Conservation (phyloP, 2,888 invertebrate genomes). For the Metopia argyrocephala region DNA sequence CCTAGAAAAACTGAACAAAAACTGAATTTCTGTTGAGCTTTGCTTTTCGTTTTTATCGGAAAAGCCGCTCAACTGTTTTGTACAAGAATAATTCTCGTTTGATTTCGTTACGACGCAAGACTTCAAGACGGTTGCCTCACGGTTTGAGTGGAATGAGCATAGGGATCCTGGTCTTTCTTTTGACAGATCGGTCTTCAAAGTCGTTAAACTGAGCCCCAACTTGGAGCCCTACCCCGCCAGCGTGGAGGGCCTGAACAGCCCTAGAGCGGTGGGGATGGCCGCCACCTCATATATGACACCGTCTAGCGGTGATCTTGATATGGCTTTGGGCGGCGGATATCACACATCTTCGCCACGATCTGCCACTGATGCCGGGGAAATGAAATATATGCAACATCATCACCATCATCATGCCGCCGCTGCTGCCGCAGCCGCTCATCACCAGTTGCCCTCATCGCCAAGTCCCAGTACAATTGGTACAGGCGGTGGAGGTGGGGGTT, state of each 20-base stretch:
- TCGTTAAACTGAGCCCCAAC: conserved; percentile 80
- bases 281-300: conserved; percentile 97
- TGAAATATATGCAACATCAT: conserved; percentile 94
- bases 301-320: conserved; percentile 86
- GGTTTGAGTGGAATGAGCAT: conserved; percentile 79
- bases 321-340: conserved; percentile 86
- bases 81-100: conserved; percentile 64
- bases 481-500: conserved; percentile 75
- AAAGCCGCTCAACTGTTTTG: conserved; percentile 55
- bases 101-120: conserved; percentile 73
- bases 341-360: conserved; percentile 89
- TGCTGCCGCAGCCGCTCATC: conserved; percentile 86
- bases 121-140: conserved; percentile 79
- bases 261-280: conserved; percentile 92
- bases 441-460: conserved; percentile 84
- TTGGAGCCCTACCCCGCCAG: conserved; percentile 80
- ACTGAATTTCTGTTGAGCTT: conserved; percentile 23
- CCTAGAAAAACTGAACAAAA: not conserved
- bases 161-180: conserved; percentile 79
- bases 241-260: conserved; percentile 80
- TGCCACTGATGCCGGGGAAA: conserved; percentile 92
- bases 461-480: conserved; percentile 81
- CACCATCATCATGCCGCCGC: conserved; percentile 91
- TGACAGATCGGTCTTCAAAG: conserved; percentile 78
- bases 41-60: conserved; percentile 21